phyloP scores from a whole-genome alignment of 1,140 invertebrate genomes.

The Ips typographus region DNA sequence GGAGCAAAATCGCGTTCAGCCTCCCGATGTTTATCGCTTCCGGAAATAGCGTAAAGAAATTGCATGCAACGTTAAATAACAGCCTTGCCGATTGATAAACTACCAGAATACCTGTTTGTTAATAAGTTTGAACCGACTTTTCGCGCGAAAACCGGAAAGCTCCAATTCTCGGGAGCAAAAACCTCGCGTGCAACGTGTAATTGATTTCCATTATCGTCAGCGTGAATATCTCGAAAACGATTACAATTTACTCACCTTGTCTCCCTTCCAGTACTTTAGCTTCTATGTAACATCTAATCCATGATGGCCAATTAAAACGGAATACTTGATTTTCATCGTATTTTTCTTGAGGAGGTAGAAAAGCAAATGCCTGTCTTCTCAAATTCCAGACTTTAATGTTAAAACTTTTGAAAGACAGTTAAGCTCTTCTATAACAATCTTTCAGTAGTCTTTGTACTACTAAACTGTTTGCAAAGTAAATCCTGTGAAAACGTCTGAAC shows the following conservation, averaged over 20 bases:
- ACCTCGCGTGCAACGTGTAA: conserved; percentile 2
- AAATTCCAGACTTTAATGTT: no score
- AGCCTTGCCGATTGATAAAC: conserved; percentile 2
- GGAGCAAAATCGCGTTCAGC: neutral
- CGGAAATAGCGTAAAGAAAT: conserved; percentile 1
- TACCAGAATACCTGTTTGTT: conserved; percentile 1
- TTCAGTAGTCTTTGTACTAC: no score
- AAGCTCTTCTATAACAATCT: no score
- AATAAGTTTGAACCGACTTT: neutral
- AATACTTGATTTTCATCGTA: no score
- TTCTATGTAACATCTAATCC: no score
- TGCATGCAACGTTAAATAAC: conserved; percentile 1
- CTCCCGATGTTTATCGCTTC: neutral
- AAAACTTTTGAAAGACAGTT: no score
- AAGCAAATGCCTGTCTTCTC: no score
- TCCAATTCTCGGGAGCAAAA: neutral
- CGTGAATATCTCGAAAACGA: neutral
- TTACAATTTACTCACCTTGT: conserved; percentile 5
- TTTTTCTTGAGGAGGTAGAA: no score
- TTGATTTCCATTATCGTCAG: neutral
- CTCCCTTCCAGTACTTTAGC: no score
- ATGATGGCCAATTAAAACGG: no score
- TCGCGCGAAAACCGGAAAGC: conserved; percentile 3
- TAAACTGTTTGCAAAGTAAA: no score
- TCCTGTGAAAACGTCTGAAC: no score